These are phyloP conservation scores for Tetrapedia diversipes DNA, from an alignment of 2,888 invertebrate species.

Conservation along the genomic window DNA sequence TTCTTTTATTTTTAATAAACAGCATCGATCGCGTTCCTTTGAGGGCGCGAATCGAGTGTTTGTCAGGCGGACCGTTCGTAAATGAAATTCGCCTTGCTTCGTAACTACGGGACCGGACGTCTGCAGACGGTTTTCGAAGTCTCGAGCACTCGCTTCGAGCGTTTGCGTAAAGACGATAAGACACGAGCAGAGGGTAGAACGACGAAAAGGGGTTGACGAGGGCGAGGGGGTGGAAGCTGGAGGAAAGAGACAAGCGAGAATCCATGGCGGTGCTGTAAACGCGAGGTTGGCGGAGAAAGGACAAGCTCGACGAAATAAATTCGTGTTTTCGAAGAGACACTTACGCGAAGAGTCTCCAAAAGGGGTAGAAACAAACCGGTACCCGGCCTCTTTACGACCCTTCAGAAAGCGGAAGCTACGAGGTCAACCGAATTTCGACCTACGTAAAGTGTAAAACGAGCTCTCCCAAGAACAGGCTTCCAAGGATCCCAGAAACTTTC, in stretches of 20 bases:
- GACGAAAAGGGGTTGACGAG: too few relatives aligned
- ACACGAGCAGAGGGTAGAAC: too few relatives aligned
- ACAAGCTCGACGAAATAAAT: conserved; percentile 44
- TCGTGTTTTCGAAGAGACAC: conserved; percentile 34
- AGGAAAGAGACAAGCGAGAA: neutral
- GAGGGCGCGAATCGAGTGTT: conserved; percentile 10
- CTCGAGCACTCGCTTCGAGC: neutral
- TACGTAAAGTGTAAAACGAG: conserved; percentile 14
- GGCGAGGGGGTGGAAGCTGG: neutral
- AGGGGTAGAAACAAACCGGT: conserved; percentile 41
- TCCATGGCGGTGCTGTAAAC: conserved; percentile 4
- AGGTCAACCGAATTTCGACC: conserved; percentile 36
- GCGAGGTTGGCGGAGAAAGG: conserved; percentile 23
- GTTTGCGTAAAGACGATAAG: too few relatives aligned
- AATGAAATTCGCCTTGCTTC: neutral
- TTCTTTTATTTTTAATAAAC: neutral
- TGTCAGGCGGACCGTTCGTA: neutral
- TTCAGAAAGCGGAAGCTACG: neutral
- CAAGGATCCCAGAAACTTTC: neutral
- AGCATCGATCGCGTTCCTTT: neutral
- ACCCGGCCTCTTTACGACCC: neutral
- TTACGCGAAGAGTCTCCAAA: conserved; percentile 35
- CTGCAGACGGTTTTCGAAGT: neutral
- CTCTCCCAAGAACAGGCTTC: neutral
- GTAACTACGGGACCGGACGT: conserved; percentile 23